A percentile compares a stretch with the other conserved stretches of the same genome.
Evolutionary conservation across 2,888 invertebrate species (phyloP).

Genomic region (Catocala fraxini): DNA sequence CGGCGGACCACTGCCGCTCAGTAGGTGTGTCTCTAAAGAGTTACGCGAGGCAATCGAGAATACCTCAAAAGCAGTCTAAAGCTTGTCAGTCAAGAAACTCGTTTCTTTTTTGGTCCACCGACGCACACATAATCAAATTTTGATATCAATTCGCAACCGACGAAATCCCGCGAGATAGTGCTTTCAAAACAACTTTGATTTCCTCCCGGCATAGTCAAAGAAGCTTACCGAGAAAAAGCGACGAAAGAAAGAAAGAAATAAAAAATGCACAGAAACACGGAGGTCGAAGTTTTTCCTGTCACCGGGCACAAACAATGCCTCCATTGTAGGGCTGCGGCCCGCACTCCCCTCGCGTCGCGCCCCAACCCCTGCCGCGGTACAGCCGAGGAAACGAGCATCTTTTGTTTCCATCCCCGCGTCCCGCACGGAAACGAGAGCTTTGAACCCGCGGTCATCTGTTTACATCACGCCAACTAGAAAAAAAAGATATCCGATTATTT

Average conservation of each 20-base stretch:
- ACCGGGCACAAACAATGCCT: constrained; percentile 86
- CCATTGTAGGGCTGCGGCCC: constrained; percentile 74
- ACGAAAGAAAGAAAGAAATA: constrained; percentile 77
- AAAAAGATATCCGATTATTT: constrained; percentile 72
- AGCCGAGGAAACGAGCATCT: constrained; percentile 85
- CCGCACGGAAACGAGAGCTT: constrained; percentile 78
- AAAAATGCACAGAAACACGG: constrained; percentile 87
- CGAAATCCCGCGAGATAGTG: constrained; percentile 59
- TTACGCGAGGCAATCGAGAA: constrained; percentile 18
- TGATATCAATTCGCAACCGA: constrained; percentile 46
- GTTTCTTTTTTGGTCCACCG: constrained; percentile 35
- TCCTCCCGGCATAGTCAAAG: constrained; percentile 78
- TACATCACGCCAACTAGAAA: constrained; percentile 77
- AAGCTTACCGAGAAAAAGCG: constrained; percentile 74
- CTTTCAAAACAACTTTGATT: constrained; percentile 80
- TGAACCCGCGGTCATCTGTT: constrained; percentile 85
- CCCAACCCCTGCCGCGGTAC: constrained; percentile 62
- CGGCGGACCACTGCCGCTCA: no score
- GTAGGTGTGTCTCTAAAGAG: no score
- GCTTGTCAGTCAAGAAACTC: constrained; percentile 24
- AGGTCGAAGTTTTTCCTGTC: constrained; percentile 88
- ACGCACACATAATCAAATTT: constrained; percentile 42
- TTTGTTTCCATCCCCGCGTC: constrained; percentile 79
- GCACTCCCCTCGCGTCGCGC: constrained; percentile 52
- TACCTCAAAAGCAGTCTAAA: constrained; percentile 26